These are phyloP conservation scores for Mirounga angustirostris DNA, from an alignment of 2,113 vertebrate genomes.

Conservation along the genomic window DNA sequence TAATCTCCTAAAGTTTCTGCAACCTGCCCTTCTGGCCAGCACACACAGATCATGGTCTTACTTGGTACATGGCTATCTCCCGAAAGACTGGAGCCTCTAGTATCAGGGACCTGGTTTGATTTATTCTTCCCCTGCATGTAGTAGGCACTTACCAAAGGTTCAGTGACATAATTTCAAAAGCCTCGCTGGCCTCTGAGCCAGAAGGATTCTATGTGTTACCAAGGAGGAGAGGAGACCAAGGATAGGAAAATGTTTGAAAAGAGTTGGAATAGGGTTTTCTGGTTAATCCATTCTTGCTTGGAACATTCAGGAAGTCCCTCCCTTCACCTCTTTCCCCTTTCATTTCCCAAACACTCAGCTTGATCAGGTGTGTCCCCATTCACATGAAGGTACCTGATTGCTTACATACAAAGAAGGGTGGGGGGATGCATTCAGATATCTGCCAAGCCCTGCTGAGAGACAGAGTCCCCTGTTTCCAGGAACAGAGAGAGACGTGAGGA, in stretches of 20 bases:
- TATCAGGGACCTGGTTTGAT: background rate
- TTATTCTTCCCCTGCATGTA: background rate
- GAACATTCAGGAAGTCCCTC: background rate
- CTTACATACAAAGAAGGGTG: background rate
- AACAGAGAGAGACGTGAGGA: background rate
- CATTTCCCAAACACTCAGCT: background rate
- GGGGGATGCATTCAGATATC: background rate
- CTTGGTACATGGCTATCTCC: background rate
- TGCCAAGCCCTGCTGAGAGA: background rate
- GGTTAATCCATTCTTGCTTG: background rate
- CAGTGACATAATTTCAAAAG: background rate
- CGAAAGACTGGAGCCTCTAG: background rate
- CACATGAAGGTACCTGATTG: background rate
- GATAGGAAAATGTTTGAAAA: background rate
- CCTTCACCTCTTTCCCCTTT: background rate
- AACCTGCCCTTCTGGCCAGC: background rate
- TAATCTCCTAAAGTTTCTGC: background rate
- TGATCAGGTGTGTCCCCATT: background rate
- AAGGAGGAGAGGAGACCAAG: background rate
- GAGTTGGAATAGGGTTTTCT: background rate
- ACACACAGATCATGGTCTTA: background rate
- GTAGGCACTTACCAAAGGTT: background rate
- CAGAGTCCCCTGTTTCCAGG: background rate
- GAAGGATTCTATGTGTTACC: background rate
- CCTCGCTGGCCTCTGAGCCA: background rate